Conservation (phyloP, 2,113 vertebrate species). For the Nyctereutes procyonoides region DNA sequence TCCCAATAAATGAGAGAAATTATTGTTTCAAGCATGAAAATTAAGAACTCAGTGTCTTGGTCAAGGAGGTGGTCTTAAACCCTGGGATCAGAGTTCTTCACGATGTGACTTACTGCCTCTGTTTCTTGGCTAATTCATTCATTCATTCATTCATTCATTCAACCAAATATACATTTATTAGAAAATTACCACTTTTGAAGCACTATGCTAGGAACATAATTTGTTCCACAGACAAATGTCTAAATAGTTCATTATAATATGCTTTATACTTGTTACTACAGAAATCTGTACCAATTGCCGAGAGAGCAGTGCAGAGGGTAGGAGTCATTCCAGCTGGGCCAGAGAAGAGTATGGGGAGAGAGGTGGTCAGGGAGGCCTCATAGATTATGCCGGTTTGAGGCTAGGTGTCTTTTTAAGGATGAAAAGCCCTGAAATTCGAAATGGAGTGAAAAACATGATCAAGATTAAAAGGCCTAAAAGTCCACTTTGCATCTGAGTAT, state of each 20-base stretch:
- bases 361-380: background rate
- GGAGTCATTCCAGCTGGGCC: background rate
- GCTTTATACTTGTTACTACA: background rate
- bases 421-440: background rate
- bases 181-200: background rate
- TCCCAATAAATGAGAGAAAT: background rate
- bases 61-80: background rate
- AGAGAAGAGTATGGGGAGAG: background rate
- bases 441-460: background rate
- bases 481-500: background rate
- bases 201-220: background rate
- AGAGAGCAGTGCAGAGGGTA: background rate
- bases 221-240: background rate
- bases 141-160: background rate
- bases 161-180: background rate
- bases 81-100: background rate
- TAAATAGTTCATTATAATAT: background rate
- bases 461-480: background rate
- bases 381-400: background rate
- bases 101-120: background rate
- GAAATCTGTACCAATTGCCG: background rate
- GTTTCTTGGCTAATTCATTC: background rate
- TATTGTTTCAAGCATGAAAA: background rate
- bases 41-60: background rate
- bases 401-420: background rate